phyloP scores from a whole-genome alignment of 2,888 invertebrate genomes.

The Xestia rhomboidea region DNA sequence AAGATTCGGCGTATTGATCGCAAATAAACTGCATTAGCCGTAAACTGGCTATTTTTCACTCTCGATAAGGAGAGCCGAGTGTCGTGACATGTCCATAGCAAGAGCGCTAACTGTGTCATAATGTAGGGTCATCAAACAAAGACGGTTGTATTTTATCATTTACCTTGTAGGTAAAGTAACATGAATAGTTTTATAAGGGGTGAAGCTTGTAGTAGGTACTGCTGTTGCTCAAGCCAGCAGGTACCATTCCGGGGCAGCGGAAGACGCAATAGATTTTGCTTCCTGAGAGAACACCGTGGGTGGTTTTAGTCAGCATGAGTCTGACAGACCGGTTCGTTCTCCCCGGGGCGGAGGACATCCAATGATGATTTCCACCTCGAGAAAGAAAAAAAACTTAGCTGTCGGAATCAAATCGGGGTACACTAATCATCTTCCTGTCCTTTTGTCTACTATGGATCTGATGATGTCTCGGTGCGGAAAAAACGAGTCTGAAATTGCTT shows the following conservation, averaged over 20 bases:
- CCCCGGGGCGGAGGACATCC: background rate
- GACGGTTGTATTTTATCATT: background rate
- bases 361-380: background rate
- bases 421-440: background rate
- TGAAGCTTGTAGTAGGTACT: background rate
- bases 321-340: background rate
- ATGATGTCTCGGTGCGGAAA: background rate
- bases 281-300: no score
- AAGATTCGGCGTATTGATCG: constrained; percentile 50
- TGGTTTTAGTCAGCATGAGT: background rate
- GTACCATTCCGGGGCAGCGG: background rate
- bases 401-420: background rate
- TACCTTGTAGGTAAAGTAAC: background rate
- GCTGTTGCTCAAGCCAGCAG: background rate
- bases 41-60: constrained; percentile 67
- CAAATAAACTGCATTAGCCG: constrained; percentile 59
- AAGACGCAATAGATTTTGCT: background rate
- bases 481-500: background rate
- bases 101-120: constrained; percentile 66
- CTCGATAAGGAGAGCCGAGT: constrained; percentile 62
- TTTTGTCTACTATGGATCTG: background rate
- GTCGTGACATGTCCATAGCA: constrained; percentile 65
- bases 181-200: background rate
- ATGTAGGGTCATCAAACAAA: constrained; percentile 49
- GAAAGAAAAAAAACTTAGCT: background rate